These are phyloP conservation scores for Sphinx pinastri DNA, from an alignment of 2,888 invertebrate species.

Conservation along the genomic window DNA sequence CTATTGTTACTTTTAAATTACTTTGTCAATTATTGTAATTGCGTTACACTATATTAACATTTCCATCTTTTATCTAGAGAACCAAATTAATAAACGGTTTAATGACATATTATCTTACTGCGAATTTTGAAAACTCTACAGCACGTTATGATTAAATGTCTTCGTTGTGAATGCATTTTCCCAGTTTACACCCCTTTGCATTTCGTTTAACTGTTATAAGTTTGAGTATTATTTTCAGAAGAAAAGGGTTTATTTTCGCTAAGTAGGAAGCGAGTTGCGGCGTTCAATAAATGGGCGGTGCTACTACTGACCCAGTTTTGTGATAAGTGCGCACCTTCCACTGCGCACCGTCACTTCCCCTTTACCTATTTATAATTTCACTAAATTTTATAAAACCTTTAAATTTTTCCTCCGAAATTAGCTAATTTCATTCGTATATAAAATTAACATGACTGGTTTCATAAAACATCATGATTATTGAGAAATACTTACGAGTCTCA, in stretches of 20 bases:
- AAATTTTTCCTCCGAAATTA: slow-evolving; percentile 32
- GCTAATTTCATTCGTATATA: background rate
- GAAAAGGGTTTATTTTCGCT: slow-evolving; percentile 67
- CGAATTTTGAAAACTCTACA: slow-evolving; percentile 23
- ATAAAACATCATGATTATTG: background rate
- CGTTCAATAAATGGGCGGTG: slow-evolving; percentile 83
- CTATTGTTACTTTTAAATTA: no score
- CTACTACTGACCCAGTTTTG: slow-evolving; percentile 82
- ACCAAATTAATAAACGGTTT: background rate
- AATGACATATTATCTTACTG: background rate
- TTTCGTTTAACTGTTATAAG: slow-evolving; percentile 44
- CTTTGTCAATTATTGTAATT: no score
- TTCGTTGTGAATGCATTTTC: slow-evolving; percentile 66
- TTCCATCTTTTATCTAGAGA: no score
- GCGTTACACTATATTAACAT: no score
- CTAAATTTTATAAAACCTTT: slow-evolving; percentile 50
- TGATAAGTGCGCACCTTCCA: slow-evolving; percentile 79
- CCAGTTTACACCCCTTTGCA: slow-evolving; percentile 59
- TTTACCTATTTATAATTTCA: slow-evolving; percentile 71
- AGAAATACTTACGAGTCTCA: slow-evolving; percentile 73
- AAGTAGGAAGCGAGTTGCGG: slow-evolving; percentile 51
- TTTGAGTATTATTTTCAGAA: slow-evolving; percentile 59
- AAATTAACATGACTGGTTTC: background rate
- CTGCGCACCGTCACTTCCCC: slow-evolving; percentile 77
- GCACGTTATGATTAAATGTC: slow-evolving; percentile 58